Evolutionary conservation across 2,888 invertebrate genomes (phyloP), one percentile per base, ranked within the genome.

Genomic region (Drosophila ustulata): DNA sequence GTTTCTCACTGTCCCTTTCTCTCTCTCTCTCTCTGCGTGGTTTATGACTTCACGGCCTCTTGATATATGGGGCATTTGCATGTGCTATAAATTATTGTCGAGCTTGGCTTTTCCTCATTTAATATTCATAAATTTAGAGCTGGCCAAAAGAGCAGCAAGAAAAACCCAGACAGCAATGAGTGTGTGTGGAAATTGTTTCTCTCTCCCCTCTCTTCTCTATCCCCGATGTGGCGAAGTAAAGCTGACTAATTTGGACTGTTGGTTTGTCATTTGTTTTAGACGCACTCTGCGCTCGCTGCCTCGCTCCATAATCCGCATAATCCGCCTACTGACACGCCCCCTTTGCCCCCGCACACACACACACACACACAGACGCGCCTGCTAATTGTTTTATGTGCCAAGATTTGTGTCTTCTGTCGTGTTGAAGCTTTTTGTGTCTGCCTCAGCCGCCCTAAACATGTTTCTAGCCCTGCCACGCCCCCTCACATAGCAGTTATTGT

Each of bases 321-420:
- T 32, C 65, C 71, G 68, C 55, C 66, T 62, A 46, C 25, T 57
- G 46, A 41, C 45, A 58, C 32, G 32, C 34, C 50, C 25, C 37
- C 50, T 34, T 66, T n/a, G 8, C 26, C 18, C 26, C 45, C 47
- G 3, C 41, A 34, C 26, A 18, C 18, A 18, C 18, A 18, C 18
- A 18, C 37, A 26, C 32, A 18, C 37, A 25, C 53, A 37, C 46
- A n/a, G 39, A 41, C 30, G 51, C 52, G 66, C 57, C 68, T 73
- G 85, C 87, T 84, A 87, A 87, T 87, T 85, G 84, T 85, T 85
- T 87, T 87, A 84, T 84, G 87, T 85, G 87, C 85, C 82, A 85
- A 87, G 85, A 87, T 84, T 85, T 84, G 83, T 84, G 83, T 84
- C 86, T 73, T 59, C 68, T 84, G 80, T 82, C 76, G 74, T 71